These are phyloP conservation scores for Aplysina aerophoba DNA, from an alignment of 37 sponge, comb jelly and placozoan species.

Conservation along the genomic window DNA sequence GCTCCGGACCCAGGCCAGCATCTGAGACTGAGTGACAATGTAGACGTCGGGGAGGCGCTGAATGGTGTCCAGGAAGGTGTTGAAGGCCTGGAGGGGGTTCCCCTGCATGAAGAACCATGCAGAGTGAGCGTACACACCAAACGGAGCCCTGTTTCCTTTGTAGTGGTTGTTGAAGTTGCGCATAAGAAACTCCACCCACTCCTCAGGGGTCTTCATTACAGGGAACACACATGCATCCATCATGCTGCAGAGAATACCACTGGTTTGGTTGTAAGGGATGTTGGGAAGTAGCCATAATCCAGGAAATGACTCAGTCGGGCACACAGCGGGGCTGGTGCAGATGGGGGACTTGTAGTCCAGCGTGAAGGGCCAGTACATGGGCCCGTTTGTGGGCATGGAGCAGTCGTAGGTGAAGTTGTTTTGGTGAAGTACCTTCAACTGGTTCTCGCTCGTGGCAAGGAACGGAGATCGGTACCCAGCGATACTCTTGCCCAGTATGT, in stretches of 20 bases:
- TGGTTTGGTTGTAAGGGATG: slow-evolving; percentile 24
- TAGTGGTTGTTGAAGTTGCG: slow-evolving; percentile 56
- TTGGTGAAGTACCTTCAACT: slow-evolving; percentile 40
- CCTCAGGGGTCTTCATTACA: slow-evolving; percentile 27
- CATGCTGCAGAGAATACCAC: slow-evolving; percentile 32
- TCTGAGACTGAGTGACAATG: slow-evolving; percentile 51
- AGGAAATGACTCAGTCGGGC: slow-evolving; percentile 53
- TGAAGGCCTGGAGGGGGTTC: slow-evolving; percentile 4
- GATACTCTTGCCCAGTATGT: slow-evolving; percentile 21
- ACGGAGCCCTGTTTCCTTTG: slow-evolving; percentile 51
- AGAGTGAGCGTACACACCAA: slow-evolving; percentile 52
- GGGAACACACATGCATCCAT: slow-evolving; percentile 28
- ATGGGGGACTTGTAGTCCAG: slow-evolving; percentile 67
- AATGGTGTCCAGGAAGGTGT: slow-evolving; percentile 42
- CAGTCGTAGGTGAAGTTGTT: slow-evolving; percentile 54
- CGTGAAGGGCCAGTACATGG: slow-evolving; percentile 64
- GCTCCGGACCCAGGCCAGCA: slow-evolving; percentile 60
- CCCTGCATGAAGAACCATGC: slow-evolving; percentile 35
- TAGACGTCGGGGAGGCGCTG: slow-evolving; percentile 49
- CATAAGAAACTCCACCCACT: slow-evolving; percentile 45
- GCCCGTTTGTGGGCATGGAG: slow-evolving; percentile 39
- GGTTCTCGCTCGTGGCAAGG: slow-evolving; percentile 44
- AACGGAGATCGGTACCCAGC: slow-evolving; percentile 56
- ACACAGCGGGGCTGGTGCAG: slow-evolving; percentile 45
- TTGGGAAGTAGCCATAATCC: slow-evolving; percentile 56